These are phyloP conservation scores for Proteles cristata DNA, from an alignment of 2,113 vertebrate genomes.

Conservation along the genomic window DNA sequence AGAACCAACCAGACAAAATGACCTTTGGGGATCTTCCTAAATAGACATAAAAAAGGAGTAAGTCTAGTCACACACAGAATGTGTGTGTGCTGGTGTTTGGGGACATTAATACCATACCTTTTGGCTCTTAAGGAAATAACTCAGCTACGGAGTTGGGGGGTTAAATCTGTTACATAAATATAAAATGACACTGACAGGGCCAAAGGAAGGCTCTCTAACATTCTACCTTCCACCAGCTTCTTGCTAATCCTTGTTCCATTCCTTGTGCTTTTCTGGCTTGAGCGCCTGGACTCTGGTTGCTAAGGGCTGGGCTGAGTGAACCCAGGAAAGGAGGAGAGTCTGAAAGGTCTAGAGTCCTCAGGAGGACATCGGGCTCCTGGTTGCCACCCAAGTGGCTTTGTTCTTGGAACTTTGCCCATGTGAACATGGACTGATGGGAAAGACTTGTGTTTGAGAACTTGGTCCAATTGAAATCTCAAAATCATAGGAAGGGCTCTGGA, in stretches of 20 bases:
- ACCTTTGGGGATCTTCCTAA: neutral
- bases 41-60: neutral
- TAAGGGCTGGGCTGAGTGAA: neutral
- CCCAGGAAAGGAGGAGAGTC: rapidly evolving
- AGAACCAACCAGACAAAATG: neutral
- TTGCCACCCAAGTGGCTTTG: neutral
- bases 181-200: neutral
- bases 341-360: too few species aligned
- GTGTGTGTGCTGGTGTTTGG: neutral
- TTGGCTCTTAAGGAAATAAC: neutral
- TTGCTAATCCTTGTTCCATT: neutral
- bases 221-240: neutral
- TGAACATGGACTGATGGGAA: neutral
- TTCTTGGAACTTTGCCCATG: neutral
- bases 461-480: neutral
- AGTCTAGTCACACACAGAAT: neutral
- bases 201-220: neutral
- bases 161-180: neutral
- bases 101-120: neutral
- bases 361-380: neutral
- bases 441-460: neutral
- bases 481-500: neutral
- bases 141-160: neutral
- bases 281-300: neutral
- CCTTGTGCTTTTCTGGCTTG: neutral